phyloP scores from a whole-genome alignment of 2,888 invertebrate genomes.

The Allacma fusca region DNA sequence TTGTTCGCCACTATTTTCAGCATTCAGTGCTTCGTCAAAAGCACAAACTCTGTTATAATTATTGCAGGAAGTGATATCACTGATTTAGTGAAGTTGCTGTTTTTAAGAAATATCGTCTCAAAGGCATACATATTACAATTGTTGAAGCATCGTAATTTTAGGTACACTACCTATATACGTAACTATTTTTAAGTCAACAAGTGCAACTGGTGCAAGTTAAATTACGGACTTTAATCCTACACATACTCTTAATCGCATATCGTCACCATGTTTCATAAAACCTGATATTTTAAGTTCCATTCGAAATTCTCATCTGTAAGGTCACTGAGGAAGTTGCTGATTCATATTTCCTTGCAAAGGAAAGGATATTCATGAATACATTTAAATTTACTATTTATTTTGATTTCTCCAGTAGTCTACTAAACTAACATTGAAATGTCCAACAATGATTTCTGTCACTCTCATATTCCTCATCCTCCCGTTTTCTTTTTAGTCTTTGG shows the following conservation, averaged over 20 bases:
- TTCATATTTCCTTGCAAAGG: neutral
- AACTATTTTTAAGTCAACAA: no score
- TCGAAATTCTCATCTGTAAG: conserved; percentile 6
- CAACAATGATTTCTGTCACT: neutral
- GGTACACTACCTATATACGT: neutral
- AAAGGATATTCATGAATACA: neutral
- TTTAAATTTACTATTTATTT: neutral
- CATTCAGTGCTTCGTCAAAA: no score
- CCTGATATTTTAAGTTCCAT: neutral
- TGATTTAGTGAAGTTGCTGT: no score
- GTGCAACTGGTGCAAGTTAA: neutral
- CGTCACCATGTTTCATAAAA: neutral
- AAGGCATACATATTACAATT: conserved; percentile 8
- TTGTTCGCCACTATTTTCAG: no score
- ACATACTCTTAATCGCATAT: neutral
- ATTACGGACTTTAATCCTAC: neutral
- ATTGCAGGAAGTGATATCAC: no score
- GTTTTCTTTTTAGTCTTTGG: conserved; percentile 18
- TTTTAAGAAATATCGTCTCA: neutral
- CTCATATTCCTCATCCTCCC: neutral
- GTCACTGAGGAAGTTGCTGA: conserved; percentile 10
- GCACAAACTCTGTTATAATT: no score
- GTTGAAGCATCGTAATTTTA: neutral
- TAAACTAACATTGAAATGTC: no score
- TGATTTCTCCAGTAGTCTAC: neutral